These are phyloP conservation scores for Nothoprocta perdicaria DNA, from an alignment of 2,113 vertebrate species.

Conservation along the genomic window DNA sequence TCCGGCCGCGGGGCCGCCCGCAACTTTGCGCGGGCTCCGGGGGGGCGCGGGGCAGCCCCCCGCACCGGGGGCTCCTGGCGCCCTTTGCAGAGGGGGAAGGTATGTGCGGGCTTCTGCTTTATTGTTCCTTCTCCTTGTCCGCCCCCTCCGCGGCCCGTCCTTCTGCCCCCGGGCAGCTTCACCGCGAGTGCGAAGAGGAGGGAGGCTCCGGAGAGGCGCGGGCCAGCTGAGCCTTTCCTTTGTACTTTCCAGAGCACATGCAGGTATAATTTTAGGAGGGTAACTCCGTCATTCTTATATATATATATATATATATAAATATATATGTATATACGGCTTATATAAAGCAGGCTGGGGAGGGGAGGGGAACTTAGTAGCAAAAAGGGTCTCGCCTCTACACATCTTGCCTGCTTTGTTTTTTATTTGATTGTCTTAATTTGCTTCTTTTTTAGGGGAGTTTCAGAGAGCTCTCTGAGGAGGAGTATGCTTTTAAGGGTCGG, in stretches of 20 bases:
- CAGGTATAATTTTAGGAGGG: slow-evolving; percentile 4
- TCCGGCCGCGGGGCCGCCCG: too few species aligned
- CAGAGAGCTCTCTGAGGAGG: background rate
- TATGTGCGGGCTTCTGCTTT: slow-evolving; percentile 57
- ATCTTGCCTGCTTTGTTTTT: background rate
- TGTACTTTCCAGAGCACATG: slow-evolving; percentile 27
- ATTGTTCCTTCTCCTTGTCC: background rate
- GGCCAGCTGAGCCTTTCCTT: background rate
- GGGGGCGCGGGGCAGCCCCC: too few species aligned
- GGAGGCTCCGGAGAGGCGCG: background rate
- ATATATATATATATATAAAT: too few species aligned
- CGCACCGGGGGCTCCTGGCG: too few species aligned
- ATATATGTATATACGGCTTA: background rate
- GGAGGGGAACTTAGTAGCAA: background rate
- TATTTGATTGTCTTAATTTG: background rate
- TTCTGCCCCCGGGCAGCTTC: background rate
- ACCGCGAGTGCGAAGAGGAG: background rate
- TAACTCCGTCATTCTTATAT: background rate
- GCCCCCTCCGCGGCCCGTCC: background rate
- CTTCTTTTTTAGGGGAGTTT: background rate
- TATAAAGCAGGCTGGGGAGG: background rate
- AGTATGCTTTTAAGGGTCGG: background rate
- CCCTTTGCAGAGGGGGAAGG: slow-evolving; percentile 25
- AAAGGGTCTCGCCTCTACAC: background rate
- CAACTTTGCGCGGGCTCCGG: too few species aligned